Percentiles rank a stretch among this genome's conserved stretches.
phyloP scores from a whole-genome alignment of 2,888 invertebrate species.

The Tenthredo distinguenda region DNA sequence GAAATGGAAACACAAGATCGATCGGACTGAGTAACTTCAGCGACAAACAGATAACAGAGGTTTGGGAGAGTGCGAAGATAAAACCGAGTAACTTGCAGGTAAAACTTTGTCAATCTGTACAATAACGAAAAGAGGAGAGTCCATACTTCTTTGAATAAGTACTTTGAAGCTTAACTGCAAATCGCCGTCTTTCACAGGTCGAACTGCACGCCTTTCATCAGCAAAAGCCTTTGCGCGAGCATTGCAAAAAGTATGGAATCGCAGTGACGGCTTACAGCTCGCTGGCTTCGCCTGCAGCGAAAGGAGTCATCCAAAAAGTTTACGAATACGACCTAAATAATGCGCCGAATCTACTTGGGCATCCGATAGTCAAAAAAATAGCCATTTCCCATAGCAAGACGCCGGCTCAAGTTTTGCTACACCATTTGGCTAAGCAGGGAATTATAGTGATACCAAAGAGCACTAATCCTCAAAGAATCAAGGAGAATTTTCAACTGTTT shows the following conservation, averaged over 20 bases:
- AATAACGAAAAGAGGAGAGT: slow-evolving; percentile 51
- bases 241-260: slow-evolving; percentile 83
- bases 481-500: slow-evolving; percentile 85
- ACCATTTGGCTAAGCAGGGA: slow-evolving; percentile 84
- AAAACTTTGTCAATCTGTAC: not conserved
- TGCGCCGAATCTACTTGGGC: slow-evolving; percentile 83
- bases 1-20: slow-evolving; percentile 82
- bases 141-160: not conserved
- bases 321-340: slow-evolving; percentile 82
- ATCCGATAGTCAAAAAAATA: slow-evolving; percentile 81
- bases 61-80: slow-evolving; percentile 82
- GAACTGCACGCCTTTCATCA: slow-evolving; percentile 90
- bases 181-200: slow-evolving; percentile 74
- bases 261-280: slow-evolving; percentile 86
- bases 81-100: slow-evolving; percentile 86
- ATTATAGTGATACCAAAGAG: slow-evolving; percentile 90
- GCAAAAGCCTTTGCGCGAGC: slow-evolving; percentile 83
- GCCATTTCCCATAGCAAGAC: slow-evolving; percentile 82
- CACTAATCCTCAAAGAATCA: slow-evolving; percentile 84
- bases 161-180: not conserved
- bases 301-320: slow-evolving; percentile 82
- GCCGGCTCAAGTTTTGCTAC: slow-evolving; percentile 86
- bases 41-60: slow-evolving; percentile 83
- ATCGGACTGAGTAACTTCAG: slow-evolving; percentile 92
- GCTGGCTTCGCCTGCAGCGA: slow-evolving; percentile 87